phyloP scores from a whole-genome alignment of 2,113 vertebrate species.

The Thinocorus orbignyianus region DNA sequence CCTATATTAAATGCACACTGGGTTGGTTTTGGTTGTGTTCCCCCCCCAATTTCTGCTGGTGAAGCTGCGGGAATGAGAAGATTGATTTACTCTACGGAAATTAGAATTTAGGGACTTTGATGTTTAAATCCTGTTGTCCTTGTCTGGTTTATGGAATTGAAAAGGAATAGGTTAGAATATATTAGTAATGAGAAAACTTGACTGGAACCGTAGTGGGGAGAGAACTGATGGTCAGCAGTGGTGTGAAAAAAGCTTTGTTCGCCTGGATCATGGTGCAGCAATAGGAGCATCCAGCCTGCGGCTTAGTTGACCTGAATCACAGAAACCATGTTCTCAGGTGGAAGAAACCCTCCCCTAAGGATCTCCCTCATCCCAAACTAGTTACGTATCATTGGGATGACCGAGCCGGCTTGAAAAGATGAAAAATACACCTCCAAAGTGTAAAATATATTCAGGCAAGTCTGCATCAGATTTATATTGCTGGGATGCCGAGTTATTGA shows the following conservation, averaged over 20 bases:
- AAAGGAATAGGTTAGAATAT: not conserved
- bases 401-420: not conserved
- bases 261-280: not conserved
- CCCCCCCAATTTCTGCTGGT: not conserved
- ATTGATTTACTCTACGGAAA: not conserved
- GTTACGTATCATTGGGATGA: slow-evolving; percentile 9
- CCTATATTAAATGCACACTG: not conserved
- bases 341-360: not conserved
- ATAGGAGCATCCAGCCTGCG: not conserved
- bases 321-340: not conserved
- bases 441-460: slow-evolving; percentile 47
- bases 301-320: not conserved
- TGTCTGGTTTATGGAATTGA: slow-evolving; percentile 17
- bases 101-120: slow-evolving; percentile 7
- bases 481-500: slow-evolving; percentile 43
- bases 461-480: slow-evolving; percentile 44
- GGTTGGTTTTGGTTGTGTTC: too few species aligned
- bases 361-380: not conserved
- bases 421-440: slow-evolving; percentile 29
- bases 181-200: not conserved
- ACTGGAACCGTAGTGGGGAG: not conserved
- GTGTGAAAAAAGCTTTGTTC: not conserved
- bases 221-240: not conserved
- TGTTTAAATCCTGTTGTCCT: slow-evolving; percentile 41
- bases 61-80: not conserved